Evolutionary conservation across 92 coral and sea anemone genomes (phyloP).

Genomic region (Siderastrea siderea): DNA sequence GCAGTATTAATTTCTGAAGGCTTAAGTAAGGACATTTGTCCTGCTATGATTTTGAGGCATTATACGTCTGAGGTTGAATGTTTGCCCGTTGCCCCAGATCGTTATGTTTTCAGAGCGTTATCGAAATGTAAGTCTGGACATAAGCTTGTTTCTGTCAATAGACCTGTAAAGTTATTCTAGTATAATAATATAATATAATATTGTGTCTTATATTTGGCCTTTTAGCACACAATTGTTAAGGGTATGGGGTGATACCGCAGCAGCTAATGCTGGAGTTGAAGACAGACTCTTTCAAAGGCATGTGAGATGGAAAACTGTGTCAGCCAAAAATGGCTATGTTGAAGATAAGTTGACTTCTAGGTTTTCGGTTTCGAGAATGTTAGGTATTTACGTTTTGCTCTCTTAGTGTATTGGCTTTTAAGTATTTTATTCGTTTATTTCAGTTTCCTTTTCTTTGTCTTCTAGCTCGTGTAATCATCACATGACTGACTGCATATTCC

Average conservation of each 20-base stretch:
- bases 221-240: constrained; percentile 64
- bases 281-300: no score
- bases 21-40: constrained; percentile 40
- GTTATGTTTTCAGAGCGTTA: constrained; percentile 19
- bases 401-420: no score
- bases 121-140: constrained; percentile 49
- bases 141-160: constrained; percentile 43
- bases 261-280: no score
- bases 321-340: no score
- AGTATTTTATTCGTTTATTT: no score
- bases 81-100: constrained; percentile 5
- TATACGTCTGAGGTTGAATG: constrained; percentile 5
- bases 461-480: no score
- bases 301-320: no score
- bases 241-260: constrained; percentile 49
- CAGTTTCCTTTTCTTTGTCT: no score
- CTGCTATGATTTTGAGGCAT: constrained; percentile 40
- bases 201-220: constrained; percentile 48
- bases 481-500: no score
- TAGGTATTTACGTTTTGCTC: no score
- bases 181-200: constrained; percentile 51
- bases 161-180: constrained; percentile 54
- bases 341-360: no score
- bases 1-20: constrained; percentile 47
- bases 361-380: no score